phyloP scores from a whole-genome alignment of 2,888 invertebrate species.

The Aphodius sticticus region DNA sequence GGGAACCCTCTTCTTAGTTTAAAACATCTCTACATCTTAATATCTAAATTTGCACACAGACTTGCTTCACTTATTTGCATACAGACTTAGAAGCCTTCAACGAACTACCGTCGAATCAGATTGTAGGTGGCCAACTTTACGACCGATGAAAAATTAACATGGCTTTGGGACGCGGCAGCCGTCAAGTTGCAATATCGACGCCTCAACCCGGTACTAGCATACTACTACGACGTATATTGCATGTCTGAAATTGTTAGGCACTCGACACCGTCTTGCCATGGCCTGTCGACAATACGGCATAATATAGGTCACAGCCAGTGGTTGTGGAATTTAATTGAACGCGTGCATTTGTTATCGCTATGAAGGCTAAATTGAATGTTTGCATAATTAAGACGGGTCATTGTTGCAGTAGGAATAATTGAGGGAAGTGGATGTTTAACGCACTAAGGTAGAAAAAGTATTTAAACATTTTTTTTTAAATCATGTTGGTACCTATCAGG shows the following conservation, averaged over 20 bases:
- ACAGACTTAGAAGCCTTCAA: not conserved
- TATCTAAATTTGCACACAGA: too few species aligned
- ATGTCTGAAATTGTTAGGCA: not conserved
- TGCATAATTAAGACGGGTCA: not conserved
- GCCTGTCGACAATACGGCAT: not conserved
- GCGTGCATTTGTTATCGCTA: not conserved
- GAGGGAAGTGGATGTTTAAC: too few species aligned
- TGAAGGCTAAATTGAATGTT: not conserved
- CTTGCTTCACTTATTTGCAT: too few species aligned
- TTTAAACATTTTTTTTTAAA: too few species aligned
- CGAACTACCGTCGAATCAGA: not conserved
- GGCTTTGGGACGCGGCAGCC: not conserved
- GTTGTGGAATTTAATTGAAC: not conserved
- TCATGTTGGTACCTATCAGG: too few species aligned
- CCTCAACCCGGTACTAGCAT: not conserved
- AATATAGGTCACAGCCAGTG: not conserved
- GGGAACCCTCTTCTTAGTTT: too few species aligned
- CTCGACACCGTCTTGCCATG: not conserved
- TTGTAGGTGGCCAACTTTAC: not conserved
- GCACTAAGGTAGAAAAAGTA: too few species aligned
- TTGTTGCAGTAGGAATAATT: too few species aligned
- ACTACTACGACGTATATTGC: not conserved
- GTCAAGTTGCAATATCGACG: not conserved
- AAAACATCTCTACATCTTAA: too few species aligned
- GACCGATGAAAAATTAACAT: not conserved